A percentile compares a stretch with the other conserved stretches of the same genome.
These are phyloP conservation scores for Micromys minutus DNA, from an alignment of 2,113 vertebrate species.

Conservation along the genomic window DNA sequence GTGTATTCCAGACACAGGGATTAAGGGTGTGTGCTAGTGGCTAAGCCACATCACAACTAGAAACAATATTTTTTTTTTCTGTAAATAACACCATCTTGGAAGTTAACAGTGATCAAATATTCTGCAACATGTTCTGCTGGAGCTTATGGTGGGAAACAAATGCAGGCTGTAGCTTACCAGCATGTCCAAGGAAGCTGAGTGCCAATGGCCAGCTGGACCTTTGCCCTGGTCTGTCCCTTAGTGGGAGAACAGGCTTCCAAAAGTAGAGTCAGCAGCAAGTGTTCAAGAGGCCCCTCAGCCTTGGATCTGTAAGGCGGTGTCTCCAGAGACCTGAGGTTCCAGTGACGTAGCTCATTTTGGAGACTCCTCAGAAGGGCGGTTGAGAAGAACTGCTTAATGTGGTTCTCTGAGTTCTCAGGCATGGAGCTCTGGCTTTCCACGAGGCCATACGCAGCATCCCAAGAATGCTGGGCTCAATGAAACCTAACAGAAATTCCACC, in stretches of 20 bases:
- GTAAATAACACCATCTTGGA: too few species aligned
- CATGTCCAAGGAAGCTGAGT: neutral
- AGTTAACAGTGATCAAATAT: too few species aligned
- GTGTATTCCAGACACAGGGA: too few species aligned
- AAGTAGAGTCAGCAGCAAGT: neutral
- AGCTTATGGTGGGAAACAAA: neutral
- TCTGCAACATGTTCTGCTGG: too few species aligned
- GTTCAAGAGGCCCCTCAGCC: neutral
- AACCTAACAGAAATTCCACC: constrained; percentile 73
- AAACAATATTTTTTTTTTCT: too few species aligned
- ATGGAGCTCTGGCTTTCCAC: constrained; percentile 64
- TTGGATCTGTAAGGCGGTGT: rapidly evolving
- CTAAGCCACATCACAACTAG: too few species aligned
- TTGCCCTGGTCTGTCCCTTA: neutral
- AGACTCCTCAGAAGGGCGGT: neutral
- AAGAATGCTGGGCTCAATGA: constrained; percentile 67
- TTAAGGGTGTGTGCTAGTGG: too few species aligned
- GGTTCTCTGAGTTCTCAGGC: constrained; percentile 64
- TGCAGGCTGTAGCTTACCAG: neutral
- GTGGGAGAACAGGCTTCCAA: neutral
- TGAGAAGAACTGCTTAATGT: neutral
- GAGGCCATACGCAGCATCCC: constrained; percentile 64
- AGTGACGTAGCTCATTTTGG: rapidly evolving
- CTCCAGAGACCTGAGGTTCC: neutral
- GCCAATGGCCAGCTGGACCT: neutral